Evolutionary conservation across 1,140 invertebrate species (phyloP), one percentile per base, ranked within the genome.

Genomic region (Artemia franciscana): DNA sequence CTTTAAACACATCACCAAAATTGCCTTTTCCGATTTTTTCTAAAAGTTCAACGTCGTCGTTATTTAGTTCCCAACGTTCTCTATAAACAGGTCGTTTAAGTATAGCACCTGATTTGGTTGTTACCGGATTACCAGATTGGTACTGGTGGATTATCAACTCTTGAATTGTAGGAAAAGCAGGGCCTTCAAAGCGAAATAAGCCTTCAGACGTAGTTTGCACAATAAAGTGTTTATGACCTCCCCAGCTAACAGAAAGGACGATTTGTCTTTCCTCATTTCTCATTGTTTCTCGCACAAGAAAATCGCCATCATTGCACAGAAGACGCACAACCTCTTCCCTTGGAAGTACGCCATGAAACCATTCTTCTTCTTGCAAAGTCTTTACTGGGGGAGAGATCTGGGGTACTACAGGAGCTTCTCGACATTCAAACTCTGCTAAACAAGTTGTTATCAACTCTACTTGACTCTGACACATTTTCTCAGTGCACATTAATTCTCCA

Each of bases 1-100:
- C 92, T 75, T 87, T 87, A 73, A 93, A 95, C 2, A 97, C 92
- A 72, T 95, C 92, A 3, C 92, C 92, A 76, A 97, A 97, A 73
- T 96, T 96, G 61, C 93, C 93, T 91, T 95, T 80, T 72, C 93
- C 92, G 70, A 96, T 93, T 79, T 95, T 95, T 69, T 94, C 89
- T 51, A 90, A 75, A 9, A 96, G 75, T 63, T 86, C 80, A 58
- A 97, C 88, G 75, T 96, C 89, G 72, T 96, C 91, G 73, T 96
- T 96, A 71, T 91, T 92, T 0, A 97, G 78, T 71, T 97, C 91
- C 92, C 93, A 96, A 61, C 83, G 80, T 78, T 95, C 91, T n/a
- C 91, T 76, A 3, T 83, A 81, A 65, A 97, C 86, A 1, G 91
- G 86, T 57, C 82, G 83, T 65, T 85, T 80, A 5, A 97, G 77